Evolutionary conservation across 2,797 vertebrate genomes (phyloP).

Genomic region (Amazona ochrocephala): DNA sequence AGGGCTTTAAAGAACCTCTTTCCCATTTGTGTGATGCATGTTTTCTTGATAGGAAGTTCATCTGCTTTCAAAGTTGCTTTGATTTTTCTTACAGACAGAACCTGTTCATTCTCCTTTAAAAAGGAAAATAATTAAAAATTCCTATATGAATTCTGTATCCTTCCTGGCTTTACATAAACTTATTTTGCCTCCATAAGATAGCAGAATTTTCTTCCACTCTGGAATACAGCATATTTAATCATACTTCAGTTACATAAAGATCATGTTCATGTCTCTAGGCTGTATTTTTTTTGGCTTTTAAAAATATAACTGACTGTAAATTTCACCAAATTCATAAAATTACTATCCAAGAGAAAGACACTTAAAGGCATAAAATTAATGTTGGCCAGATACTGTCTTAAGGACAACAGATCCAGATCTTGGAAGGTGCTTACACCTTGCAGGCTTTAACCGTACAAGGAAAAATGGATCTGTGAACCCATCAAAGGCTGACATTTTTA

Average conservation of each 20-base stretch:
- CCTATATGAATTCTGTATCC: conserved; percentile 36
- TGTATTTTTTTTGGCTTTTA: conserved; percentile 54
- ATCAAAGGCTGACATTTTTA: conserved; percentile 38
- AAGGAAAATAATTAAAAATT: conserved; percentile 49
- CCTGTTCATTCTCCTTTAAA: conserved; percentile 42
- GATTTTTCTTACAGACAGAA: conserved; percentile 66
- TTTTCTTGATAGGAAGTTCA: conserved; percentile 44
- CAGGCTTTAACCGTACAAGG: conserved; percentile 31
- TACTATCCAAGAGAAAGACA: conserved; percentile 57
- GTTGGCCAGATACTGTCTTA: conserved; percentile 20
- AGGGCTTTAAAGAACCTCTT: conserved; percentile 64
- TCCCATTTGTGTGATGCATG: conserved; percentile 1
- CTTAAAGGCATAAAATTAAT: conserved; percentile 45
- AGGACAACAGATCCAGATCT: conserved; percentile 41
- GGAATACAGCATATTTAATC: conserved; percentile 63
- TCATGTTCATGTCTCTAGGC: conserved; percentile 39
- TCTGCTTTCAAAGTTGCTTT: conserved; percentile 53
- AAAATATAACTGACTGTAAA: conserved; percentile 59
- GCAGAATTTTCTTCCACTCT: conserved; percentile 53
- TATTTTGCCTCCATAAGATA: conserved; percentile 38
- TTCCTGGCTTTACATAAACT: conserved; percentile 52
- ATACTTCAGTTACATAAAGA: conserved; percentile 45
- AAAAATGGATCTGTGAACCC: conserved; percentile 39
- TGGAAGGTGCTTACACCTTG: conserved; percentile 52
- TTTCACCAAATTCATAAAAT: conserved; percentile 31